phyloP scores from a whole-genome alignment of 2,888 invertebrate species.

The Microctonus hyperodae region DNA sequence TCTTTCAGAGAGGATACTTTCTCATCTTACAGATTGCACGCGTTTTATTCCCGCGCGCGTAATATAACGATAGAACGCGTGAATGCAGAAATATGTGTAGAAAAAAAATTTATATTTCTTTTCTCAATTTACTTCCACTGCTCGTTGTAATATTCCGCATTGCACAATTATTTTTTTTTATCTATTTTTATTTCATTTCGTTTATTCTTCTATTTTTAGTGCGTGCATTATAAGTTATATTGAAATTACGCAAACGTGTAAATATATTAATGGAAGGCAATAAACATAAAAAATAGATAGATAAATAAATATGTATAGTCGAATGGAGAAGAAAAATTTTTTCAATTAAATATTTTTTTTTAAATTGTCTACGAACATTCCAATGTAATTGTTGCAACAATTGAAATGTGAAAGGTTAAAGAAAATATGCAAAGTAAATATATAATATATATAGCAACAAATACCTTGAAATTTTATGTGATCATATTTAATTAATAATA shows the following conservation, averaged over 20 bases:
- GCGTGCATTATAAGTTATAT: neutral
- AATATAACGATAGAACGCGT: neutral
- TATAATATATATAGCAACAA: neutral
- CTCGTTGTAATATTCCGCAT: neutral
- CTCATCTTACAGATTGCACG: slow-evolving; percentile 12
- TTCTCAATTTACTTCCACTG: neutral
- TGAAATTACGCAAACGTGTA: neutral
- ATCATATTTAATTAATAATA: neutral
- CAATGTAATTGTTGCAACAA: neutral
- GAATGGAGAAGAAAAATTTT: neutral
- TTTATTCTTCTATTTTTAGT: neutral
- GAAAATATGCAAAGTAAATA: slow-evolving; percentile 2
- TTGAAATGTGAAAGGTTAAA: slow-evolving; percentile 28
- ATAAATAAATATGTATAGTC: neutral
- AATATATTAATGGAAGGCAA: too few species aligned
- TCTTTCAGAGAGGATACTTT: slow-evolving; percentile 13
- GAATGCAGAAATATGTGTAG: neutral
- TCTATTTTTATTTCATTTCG: neutral
- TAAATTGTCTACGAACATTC: neutral
- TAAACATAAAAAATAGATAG: too few species aligned
- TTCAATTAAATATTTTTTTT: neutral
- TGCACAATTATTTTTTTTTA: neutral
- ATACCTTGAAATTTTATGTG: neutral
- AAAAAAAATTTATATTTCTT: neutral
- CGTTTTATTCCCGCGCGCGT: neutral